Base-by-base conservation (phyloP, 2,888 invertebrate genomes). In the Unio pictorum region DNA sequence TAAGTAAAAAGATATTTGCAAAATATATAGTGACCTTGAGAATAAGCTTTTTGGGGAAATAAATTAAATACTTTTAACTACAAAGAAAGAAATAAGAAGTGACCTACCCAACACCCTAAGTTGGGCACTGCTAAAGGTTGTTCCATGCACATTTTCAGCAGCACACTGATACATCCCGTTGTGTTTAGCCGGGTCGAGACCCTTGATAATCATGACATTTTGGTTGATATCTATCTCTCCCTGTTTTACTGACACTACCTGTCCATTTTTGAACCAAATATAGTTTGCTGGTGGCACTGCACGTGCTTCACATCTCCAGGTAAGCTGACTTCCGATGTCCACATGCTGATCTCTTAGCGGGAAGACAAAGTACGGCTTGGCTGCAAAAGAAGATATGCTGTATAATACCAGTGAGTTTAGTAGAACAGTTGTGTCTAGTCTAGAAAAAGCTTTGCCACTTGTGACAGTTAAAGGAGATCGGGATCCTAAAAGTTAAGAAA, bases 131-230 rank as follows among this genome's bases (percentile, higher is more conserved):
- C 96, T 96, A 89, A 94, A 97, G 72, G 93, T 93, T 0, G 94
- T 94, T 86, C 95, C 96, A 61, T 87, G 78, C 4, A 69, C 69
- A 57, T 98, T 98, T 69, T 92, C 93, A 0, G 97, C 97, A 83
- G 94, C 93, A 88, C 98, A 98, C 86, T 98, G 98, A 89, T 95
- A 98, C 96, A 98, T 97, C 55, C 96, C 98, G 67, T 95, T 94
- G 90, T 98, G 98, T 81, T 93, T 64, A n/a, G 64, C 68, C 3
- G 78, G 70, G 56, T 82, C 73, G 8, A 87, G 69, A 26, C 72
- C 76, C 58, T 66, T 61, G 4, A 88, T 86, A 26, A 75, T 81
- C 54, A 87, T 65, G 5, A 80, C 76, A 67, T 86, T 87, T 17
- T 69, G 62, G 5, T 58, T 63, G 26, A 82, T 73, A 11, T 72